Conservation (phyloP, 2,888 invertebrate genomes). For the Drosophila incognita region DNA sequence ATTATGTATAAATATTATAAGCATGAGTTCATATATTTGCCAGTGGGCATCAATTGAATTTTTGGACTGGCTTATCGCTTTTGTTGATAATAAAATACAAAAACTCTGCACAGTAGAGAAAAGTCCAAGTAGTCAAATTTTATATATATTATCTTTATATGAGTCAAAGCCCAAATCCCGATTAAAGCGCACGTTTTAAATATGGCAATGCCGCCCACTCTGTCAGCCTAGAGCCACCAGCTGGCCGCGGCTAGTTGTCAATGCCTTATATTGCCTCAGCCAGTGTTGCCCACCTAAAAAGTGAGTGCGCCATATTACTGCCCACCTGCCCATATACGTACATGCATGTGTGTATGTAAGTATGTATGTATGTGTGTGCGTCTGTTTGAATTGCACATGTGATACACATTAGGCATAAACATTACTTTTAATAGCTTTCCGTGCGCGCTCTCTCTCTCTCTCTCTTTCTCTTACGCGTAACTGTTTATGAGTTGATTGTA, state of each 20-base stretch:
- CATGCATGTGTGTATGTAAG: neutral
- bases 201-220: slow-evolving; percentile 43
- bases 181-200: slow-evolving; percentile 34
- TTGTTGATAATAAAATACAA: slow-evolving; percentile 33
- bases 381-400: slow-evolving; percentile 41
- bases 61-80: slow-evolving; percentile 42
- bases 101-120: slow-evolving; percentile 8
- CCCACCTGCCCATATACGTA: slow-evolving; percentile 28
- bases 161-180: slow-evolving; percentile 38
- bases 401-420: slow-evolving; percentile 52
- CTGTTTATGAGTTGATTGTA: slow-evolving; percentile 20
- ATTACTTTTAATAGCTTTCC: slow-evolving; percentile 46
- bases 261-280: slow-evolving; percentile 32
- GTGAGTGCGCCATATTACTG: slow-evolving; percentile 14
- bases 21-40: neutral
- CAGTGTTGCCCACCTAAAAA: slow-evolving; percentile 34
- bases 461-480: slow-evolving; percentile 11
- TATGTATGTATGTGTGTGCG: neutral
- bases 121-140: neutral
- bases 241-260: slow-evolving; percentile 28
- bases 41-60: slow-evolving; percentile 28
- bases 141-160: slow-evolving; percentile 41
- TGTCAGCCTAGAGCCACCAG: neutral
- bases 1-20: neutral
- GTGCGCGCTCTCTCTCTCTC: slow-evolving; percentile 3